Evolutionary conservation across 2,113 vertebrate genomes (phyloP), one percentile per base, ranked within the genome.

Genomic region (Parus major): DNA sequence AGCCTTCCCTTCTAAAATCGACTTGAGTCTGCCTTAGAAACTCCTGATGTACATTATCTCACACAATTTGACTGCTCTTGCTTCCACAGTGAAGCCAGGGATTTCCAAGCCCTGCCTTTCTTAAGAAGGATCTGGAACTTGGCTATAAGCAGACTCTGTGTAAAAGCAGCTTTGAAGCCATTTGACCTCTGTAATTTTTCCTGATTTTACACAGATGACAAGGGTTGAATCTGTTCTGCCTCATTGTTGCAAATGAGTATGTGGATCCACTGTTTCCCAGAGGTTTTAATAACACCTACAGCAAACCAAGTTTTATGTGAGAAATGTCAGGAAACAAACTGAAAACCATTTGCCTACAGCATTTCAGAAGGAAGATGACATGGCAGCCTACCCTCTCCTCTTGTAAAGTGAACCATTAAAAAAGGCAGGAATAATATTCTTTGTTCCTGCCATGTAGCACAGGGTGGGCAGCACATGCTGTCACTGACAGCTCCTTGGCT

Each of bases 241-340:
- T 86, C 55, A 16, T 57, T 90, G 81, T 72, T 90, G 55, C 79
- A 96, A 94, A 94, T 66, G 39, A 94, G 52, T 78, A 89, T 63
- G 55, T 47, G 44, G 41, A 91, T 70, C 50, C 56, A 66, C 46
- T 25, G 6, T 49, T 94, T 83, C 82, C 66, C 47, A 66, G 33
- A 55, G 41, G 42, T 65, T 89, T 94, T 69, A 93, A 33, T 90
- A 85, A 90, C 79, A 59, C 81, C 84, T 77, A 75, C 3, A 90
- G 68, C 71, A 95, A 94, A 44, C 41, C 59, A 59, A 65, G 76
- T 36, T 95, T 90, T 81, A 86, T 41, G 53, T 75, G 75, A 77
- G 60, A 92, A 95, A 83, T 86, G 94, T 68, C 82, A 94, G 68
- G 59, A 90, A 95, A 81, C 10, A 11, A 94, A 88, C 71, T 83